Conservation (phyloP, 1,140 invertebrate species). For the Cataglyphis hispanica region DNA sequence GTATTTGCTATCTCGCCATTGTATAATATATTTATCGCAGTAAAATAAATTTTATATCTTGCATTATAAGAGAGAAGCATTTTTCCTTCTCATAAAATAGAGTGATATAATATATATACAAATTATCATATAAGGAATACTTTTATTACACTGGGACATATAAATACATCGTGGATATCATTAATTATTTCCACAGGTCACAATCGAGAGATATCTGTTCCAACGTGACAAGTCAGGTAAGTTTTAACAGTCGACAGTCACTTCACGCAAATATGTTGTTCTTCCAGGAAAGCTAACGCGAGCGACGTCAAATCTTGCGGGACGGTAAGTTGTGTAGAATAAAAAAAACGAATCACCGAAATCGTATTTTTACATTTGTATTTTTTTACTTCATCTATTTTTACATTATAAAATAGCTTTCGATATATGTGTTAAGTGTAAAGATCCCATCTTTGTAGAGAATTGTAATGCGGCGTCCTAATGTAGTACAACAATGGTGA, state of each 20-base stretch:
- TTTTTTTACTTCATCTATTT: slow-evolving; percentile 74
- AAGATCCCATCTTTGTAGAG: slow-evolving; percentile 72
- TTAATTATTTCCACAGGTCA: slow-evolving; percentile 58
- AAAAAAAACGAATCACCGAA: slow-evolving; percentile 44
- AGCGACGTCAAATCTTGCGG: slow-evolving; percentile 17
- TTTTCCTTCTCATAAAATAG: slow-evolving; percentile 16
- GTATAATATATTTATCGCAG: neutral
- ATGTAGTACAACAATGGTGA: neutral
- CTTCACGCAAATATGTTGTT: slow-evolving; percentile 66
- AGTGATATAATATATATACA: neutral
- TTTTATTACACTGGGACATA: slow-evolving; percentile 21
- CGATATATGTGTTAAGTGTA: slow-evolving; percentile 69
- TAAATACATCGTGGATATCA: slow-evolving; percentile 45
- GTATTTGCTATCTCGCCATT: slow-evolving; percentile 20
- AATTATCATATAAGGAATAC: slow-evolving; percentile 32
- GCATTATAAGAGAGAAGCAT: neutral
- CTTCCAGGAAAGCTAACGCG: slow-evolving; percentile 64
- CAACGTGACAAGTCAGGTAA: slow-evolving; percentile 65
- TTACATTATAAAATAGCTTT: slow-evolving; percentile 81
- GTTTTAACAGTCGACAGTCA: slow-evolving; percentile 42
- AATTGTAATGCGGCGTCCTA: slow-evolving; percentile 16
- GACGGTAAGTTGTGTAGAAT: slow-evolving; percentile 19
- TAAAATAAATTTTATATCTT: slow-evolving; percentile 7
- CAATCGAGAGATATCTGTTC: slow-evolving; percentile 22
- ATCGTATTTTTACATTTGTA: slow-evolving; percentile 78